Evolutionary conservation across 2,113 vertebrate species (phyloP).

Genomic region (Pelecanus crispus): DNA sequence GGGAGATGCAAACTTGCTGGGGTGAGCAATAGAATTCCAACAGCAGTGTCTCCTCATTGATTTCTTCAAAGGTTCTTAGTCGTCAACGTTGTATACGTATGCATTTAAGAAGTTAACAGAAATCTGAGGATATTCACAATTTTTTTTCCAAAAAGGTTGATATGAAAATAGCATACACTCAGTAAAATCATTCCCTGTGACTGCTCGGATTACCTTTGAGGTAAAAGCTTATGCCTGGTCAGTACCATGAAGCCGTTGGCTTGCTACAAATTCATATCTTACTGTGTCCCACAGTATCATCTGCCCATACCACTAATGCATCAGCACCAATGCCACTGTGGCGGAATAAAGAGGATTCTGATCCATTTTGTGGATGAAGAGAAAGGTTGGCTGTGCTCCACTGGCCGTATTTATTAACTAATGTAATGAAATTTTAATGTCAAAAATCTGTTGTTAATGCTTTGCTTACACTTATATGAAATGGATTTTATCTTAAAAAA

Average conservation of each 20-base stretch:
- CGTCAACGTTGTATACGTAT: rapidly evolving
- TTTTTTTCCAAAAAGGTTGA: background rate
- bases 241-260: background rate
- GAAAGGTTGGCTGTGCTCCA: background rate
- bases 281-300: background rate
- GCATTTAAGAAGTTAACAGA: background rate
- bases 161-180: background rate
- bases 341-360: background rate
- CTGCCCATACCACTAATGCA: background rate
- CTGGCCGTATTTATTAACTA: background rate
- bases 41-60: background rate
- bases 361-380: background rate
- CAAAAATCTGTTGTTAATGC: background rate
- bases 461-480: background rate
- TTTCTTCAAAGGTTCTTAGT: background rate
- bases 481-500: background rate
- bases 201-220: background rate
- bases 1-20: background rate
- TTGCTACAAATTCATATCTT: background rate
- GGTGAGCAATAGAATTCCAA: background rate
- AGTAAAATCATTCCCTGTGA: background rate
- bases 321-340: background rate
- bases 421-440: background rate
- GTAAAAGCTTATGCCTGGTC: background rate
- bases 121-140: background rate